These are phyloP conservation scores for Falco peregrinus DNA, from an alignment of 2,797 vertebrate genomes.

Conservation along the genomic window DNA sequence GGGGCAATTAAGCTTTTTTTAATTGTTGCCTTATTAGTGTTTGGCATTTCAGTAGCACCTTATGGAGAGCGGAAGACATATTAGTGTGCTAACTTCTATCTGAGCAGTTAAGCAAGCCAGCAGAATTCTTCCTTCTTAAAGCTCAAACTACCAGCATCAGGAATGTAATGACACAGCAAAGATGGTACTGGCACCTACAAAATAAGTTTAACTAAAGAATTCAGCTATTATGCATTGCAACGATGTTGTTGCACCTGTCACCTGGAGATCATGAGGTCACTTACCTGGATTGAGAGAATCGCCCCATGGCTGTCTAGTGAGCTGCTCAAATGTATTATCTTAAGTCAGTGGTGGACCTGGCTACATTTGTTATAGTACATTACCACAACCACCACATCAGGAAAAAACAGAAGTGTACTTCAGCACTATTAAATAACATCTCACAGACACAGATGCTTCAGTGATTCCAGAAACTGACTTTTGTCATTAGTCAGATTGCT, in stretches of 20 bases:
- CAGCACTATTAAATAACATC: background rate
- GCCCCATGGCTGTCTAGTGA: rapidly evolving
- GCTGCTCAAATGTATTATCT: background rate
- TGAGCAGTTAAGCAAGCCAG: background rate
- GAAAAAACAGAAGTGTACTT: background rate
- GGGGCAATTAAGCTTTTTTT: background rate
- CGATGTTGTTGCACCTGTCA: slow-evolving; percentile 18
- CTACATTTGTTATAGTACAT: background rate
- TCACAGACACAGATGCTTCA: background rate
- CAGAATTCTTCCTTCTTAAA: background rate
- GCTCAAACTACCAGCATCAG: background rate
- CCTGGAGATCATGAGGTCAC: background rate
- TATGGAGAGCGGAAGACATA: background rate
- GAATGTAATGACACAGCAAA: slow-evolving; percentile 52
- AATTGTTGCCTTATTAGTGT: background rate
- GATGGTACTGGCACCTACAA: background rate
- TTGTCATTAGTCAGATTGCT: background rate
- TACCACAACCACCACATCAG: background rate
- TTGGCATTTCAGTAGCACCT: background rate
- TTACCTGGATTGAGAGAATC: background rate
- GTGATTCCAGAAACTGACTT: background rate
- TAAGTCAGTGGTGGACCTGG: background rate
- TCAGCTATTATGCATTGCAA: background rate
- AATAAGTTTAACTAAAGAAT: slow-evolving; percentile 13
- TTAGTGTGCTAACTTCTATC: background rate